phyloP scores from a whole-genome alignment of 2,113 vertebrate species.

The Smithornis capensis region DNA sequence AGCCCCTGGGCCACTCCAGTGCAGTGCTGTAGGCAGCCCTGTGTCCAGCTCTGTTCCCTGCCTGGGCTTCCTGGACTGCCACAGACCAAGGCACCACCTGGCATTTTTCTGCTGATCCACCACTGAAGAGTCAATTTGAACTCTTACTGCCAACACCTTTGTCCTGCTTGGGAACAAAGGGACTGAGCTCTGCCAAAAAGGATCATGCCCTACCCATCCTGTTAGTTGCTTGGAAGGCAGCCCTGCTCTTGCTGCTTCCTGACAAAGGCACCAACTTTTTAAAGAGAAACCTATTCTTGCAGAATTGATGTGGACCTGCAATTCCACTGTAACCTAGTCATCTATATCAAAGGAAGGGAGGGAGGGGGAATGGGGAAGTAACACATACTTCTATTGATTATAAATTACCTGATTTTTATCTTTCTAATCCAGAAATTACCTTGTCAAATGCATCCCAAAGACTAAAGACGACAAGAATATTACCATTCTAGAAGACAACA shows the following conservation, averaged over 20 bases:
- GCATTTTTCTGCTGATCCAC: background rate
- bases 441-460: constrained; percentile 50
- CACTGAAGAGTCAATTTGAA: background rate
- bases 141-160: background rate
- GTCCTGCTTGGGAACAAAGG: background rate
- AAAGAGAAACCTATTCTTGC: background rate
- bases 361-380: background rate
- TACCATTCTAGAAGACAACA: background rate
- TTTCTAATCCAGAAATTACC: constrained; percentile 50
- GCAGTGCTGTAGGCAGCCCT: background rate
- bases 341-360: background rate
- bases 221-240: background rate
- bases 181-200: background rate
- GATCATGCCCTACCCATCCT: background rate
- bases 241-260: background rate
- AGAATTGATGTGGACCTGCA: background rate
- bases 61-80: background rate
- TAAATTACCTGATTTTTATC: constrained; percentile 52
- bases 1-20: background rate
- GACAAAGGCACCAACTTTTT: background rate
- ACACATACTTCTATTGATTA: background rate
- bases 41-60: background rate
- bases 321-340: background rate
- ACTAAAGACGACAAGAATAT: background rate
- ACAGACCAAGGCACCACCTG: background rate